Evolutionary conservation across 2,113 vertebrate genomes (phyloP).

Genomic region (Crocuta crocuta): DNA sequence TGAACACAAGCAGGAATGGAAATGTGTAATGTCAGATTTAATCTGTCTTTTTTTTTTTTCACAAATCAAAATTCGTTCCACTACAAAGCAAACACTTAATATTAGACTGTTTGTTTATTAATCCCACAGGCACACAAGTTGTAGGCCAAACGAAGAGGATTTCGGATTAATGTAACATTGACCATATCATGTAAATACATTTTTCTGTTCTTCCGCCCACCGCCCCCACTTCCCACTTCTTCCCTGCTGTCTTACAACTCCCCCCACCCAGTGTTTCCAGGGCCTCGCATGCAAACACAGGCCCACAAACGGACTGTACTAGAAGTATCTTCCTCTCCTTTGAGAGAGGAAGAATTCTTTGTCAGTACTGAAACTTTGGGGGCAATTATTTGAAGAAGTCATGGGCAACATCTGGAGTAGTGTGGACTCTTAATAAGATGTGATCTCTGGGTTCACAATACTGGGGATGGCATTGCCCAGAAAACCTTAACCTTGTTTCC

Average conservation of each 20-base stretch:
- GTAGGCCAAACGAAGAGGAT: neutral
- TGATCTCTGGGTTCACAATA: neutral
- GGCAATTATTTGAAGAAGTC: neutral
- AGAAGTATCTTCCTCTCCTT: neutral
- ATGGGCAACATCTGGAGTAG: neutral
- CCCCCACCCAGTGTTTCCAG: no score
- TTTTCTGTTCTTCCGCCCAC: neutral
- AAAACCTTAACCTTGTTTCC: neutral
- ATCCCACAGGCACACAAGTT: neutral
- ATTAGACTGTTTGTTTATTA: neutral
- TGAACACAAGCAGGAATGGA: rapidly evolving
- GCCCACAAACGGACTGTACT: neutral
- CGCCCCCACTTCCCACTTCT: rapidly evolving
- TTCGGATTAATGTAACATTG: neutral
- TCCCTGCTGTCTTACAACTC: no score
- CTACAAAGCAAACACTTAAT: neutral
- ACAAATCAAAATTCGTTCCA: neutral
- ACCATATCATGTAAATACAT: rapidly evolving
- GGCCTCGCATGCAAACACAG: no score
- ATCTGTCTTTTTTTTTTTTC: neutral
- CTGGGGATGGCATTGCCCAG: neutral
- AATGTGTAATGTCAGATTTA: no score
- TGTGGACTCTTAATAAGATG: neutral
- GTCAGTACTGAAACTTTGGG: no score
- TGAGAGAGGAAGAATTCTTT: neutral